phyloP scores from a whole-genome alignment of 2,113 vertebrate genomes.

The Oreochromis niloticus region DNA sequence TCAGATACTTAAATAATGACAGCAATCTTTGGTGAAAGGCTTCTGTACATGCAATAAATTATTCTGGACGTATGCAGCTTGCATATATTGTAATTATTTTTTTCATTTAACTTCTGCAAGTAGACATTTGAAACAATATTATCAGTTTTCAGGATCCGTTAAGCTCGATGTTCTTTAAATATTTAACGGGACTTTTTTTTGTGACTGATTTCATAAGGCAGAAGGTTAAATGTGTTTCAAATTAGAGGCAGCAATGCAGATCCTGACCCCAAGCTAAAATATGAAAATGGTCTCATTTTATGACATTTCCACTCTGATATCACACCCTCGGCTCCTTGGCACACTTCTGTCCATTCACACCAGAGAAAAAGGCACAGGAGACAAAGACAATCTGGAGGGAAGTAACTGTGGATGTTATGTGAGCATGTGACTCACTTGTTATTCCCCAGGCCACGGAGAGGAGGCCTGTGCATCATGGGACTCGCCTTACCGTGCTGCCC shows the following conservation, averaged over 20 bases:
- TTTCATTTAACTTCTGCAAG: background rate
- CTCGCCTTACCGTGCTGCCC: conserved; percentile 12
- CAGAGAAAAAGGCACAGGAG: background rate
- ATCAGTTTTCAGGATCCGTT: background rate
- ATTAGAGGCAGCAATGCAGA: background rate
- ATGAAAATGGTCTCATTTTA: background rate
- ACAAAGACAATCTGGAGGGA: background rate
- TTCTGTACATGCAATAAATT: background rate
- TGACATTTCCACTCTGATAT: background rate
- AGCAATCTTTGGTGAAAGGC: background rate
- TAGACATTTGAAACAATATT: background rate
- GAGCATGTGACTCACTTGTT: conserved; percentile 35
- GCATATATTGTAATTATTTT: background rate
- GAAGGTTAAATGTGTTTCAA: background rate
- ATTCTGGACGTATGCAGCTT: background rate
- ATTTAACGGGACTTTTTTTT: background rate
- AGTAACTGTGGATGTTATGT: conserved; percentile 3
- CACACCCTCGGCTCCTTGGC: background rate
- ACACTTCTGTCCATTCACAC: background rate
- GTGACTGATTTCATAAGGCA: background rate
- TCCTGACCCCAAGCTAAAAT: background rate
- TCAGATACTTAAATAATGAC: background rate
- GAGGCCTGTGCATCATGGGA: conserved; percentile 51
- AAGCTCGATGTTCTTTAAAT: background rate
- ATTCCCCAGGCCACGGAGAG: conserved; percentile 21